Base-by-base conservation (phyloP, 2,113 vertebrate species). In the Aptenodytes forsteri region DNA sequence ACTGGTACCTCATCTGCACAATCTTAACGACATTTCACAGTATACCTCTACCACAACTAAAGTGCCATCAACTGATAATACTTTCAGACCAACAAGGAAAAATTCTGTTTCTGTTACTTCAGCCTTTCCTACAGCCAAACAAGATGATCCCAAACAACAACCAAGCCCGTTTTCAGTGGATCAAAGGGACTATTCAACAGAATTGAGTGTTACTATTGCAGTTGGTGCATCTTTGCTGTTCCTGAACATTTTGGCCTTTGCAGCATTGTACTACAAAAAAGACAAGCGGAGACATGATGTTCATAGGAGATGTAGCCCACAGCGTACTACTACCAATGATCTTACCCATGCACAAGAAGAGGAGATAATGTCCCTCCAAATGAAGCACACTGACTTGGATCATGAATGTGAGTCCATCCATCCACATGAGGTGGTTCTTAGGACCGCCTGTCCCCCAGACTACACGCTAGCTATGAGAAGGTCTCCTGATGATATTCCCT, bases 291-390 rank as follows among this genome's bases (percentile, higher is more conserved):
- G 99, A 97, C 99, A 99, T 3, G 99, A 99, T 6, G 99, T 99
- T 34, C 99, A 99, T 42, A 98, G 99, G 93, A 98, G 99, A 94
- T 99, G 99, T 96, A 99, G 99, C 97, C 99, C 99, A 13, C 99
- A 99, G 91, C 98, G 99, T 73, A 99, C 98, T 18, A 98, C 99
- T 4, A 98, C 99, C 95, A 99, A 99, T 30, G 99, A 99, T 96
- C 99, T 99, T 86, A 99, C 99, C 79, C 99, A 99, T 93, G 99
- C 99, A 92, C 99, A 99, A 97, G 99, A 99, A 98, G 99, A 99
- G 98, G 99, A 99, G 98, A 99, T 99, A 97, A 99, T 99, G 99
- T 99, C 99, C 96, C 98, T 99, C 92, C 99, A 99, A 98, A 99
- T 99, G 99, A 99, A 99, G 99, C 99, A 99, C 98, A 99, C 99